Percentiles rank a stretch among this genome's conserved stretches.
Conservation (phyloP, 2,888 invertebrate genomes). For the Neoscelio sp. region DNA sequence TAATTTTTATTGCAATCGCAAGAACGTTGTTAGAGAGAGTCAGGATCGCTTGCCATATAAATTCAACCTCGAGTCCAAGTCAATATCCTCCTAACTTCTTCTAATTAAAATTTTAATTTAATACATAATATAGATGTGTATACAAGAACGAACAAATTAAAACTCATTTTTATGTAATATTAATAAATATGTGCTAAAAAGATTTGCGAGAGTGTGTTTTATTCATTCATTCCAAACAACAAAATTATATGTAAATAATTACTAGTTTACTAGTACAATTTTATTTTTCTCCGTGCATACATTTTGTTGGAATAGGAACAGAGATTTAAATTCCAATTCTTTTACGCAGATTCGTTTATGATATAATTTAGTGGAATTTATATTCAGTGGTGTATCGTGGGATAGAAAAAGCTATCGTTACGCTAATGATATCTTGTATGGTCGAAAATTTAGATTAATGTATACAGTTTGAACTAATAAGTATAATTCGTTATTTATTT, state of each 20-base stretch:
- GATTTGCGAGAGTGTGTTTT: neutral
- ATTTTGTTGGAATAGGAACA: no score
- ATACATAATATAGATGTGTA: constrained; percentile 62
- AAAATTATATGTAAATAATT: no score
- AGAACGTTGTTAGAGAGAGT: constrained; percentile 48
- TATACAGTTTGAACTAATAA: constrained; percentile 11
- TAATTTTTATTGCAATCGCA: constrained; percentile 57
- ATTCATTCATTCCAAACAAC: neutral
- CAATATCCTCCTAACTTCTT: constrained; percentile 55
- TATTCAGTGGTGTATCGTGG: neutral
- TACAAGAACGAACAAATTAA: constrained; percentile 55
- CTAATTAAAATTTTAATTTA: constrained; percentile 55
- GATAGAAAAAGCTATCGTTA: neutral
- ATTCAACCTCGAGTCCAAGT: constrained; percentile 41
- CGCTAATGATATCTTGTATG: constrained; percentile 10
- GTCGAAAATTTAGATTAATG: constrained; percentile 7
- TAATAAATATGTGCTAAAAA: constrained; percentile 64
- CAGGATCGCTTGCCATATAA: constrained; percentile 41
- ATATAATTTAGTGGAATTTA: neutral
- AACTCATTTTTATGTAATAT: constrained; percentile 68
- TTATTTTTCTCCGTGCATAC: no score
- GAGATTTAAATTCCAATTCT: no score
- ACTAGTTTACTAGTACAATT: no score
- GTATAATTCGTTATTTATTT: constrained; percentile 38
- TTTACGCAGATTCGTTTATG: neutral